These are phyloP conservation scores for Manis javanica DNA, from an alignment of 2,797 vertebrate genomes.

Conservation along the genomic window DNA sequence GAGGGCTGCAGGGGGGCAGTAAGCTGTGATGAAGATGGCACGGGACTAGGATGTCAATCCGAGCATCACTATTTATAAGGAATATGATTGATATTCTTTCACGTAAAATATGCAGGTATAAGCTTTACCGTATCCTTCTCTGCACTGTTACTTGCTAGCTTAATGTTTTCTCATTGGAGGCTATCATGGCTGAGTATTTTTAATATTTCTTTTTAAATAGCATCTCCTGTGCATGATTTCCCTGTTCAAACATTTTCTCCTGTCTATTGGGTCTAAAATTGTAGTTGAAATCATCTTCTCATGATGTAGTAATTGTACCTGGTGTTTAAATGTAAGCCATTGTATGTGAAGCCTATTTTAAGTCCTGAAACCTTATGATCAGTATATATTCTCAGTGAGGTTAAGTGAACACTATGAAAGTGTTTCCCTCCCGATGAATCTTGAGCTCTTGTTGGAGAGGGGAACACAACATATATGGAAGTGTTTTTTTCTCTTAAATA, in stretches of 20 bases:
- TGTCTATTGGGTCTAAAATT: not conserved
- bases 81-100: not conserved
- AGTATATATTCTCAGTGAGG: not conserved
- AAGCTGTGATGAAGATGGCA: not conserved
- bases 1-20: not conserved
- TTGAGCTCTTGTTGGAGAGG: conserved; percentile 18
- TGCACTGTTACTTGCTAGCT: not conserved
- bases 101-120: not conserved
- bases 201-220: conserved; percentile 23
- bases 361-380: conserved; percentile 46
- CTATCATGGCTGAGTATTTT: not conserved
- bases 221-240: not conserved
- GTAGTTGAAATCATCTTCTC: not conserved
- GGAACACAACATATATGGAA: not conserved
- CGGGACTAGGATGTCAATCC: not conserved
- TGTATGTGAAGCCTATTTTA: not conserved
- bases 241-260: conserved; percentile 24
- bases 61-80: not conserved
- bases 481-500: conserved; percentile 64
- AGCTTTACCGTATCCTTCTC: not conserved
- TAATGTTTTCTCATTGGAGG: not conserved
- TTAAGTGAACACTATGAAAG: not conserved
- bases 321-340: conserved; percentile 29
- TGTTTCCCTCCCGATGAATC: not conserved
- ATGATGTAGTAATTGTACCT: not conserved